Conservation (phyloP, 2,797 vertebrate genomes). For the Bradypodion ventrale region DNA sequence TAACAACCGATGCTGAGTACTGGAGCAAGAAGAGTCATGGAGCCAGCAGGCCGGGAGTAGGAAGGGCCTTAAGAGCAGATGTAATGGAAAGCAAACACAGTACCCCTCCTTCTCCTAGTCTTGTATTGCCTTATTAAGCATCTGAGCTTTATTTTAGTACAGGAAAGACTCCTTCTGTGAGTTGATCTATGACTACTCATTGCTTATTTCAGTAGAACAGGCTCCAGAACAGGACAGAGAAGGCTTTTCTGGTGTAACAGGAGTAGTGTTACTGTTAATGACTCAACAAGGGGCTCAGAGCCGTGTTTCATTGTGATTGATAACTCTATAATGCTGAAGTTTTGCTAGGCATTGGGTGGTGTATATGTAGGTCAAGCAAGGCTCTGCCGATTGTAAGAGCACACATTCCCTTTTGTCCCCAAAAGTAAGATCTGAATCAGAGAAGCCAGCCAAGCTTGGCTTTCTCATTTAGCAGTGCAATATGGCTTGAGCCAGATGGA, state of each 20-base stretch:
- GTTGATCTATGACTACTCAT: background rate
- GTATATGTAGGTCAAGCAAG: background rate
- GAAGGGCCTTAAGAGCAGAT: background rate
- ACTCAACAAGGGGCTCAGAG: background rate
- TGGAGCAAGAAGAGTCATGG: background rate
- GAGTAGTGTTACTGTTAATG: background rate
- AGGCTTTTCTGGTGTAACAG: background rate
- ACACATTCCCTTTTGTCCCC: background rate
- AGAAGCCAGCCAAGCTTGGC: background rate
- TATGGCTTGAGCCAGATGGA: background rate
- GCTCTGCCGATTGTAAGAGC: too few relatives aligned
- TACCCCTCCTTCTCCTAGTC: background rate
- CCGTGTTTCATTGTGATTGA: background rate
- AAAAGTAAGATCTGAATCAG: background rate
- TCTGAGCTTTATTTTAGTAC: background rate
- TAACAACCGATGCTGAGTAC: rapidly evolving
- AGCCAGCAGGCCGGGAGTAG: background rate
- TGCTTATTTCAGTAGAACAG: background rate
- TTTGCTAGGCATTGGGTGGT: too few relatives aligned
- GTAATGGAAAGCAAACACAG: rapidly evolving
- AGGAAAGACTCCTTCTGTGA: background rate
- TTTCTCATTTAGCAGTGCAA: background rate
- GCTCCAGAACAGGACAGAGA: background rate
- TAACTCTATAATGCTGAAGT: background rate
- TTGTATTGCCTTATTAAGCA: too few relatives aligned